phyloP scores from a whole-genome alignment of 2,113 vertebrate species.

The Gracilinanus agilis region DNA sequence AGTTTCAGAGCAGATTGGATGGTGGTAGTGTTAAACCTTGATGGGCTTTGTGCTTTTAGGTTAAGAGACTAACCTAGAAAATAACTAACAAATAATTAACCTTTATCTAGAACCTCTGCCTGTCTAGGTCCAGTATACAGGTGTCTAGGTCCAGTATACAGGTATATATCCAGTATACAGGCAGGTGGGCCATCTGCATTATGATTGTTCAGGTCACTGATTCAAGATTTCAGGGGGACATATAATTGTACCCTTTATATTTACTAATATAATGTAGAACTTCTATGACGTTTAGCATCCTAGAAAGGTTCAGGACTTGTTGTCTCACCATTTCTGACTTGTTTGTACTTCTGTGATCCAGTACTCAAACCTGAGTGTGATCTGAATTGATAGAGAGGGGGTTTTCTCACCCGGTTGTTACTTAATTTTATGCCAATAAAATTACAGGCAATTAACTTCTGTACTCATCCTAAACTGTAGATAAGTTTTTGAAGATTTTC shows the following conservation, averaged over 20 bases:
- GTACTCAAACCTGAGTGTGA: too few relatives aligned
- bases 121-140: not conserved
- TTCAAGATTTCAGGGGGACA: not conserved
- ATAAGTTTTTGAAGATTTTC: too few relatives aligned
- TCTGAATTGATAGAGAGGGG: too few relatives aligned
- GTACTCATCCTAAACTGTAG: too few relatives aligned
- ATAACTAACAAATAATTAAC: not conserved
- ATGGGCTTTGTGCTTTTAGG: not conserved
- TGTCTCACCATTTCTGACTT: not conserved
- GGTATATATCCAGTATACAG: too few relatives aligned
- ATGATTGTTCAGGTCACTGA: not conserved
- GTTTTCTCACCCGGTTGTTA: too few relatives aligned
- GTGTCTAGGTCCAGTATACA: too few relatives aligned
- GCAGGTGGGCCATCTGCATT: not conserved
- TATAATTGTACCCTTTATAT: not conserved
- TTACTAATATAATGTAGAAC: not conserved
- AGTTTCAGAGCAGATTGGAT: not conserved
- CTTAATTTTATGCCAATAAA: too few relatives aligned
- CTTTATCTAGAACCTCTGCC: not conserved
- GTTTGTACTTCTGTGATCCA: not conserved
- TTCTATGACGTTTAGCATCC: not conserved
- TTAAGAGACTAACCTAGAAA: not conserved
- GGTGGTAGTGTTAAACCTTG: not conserved
- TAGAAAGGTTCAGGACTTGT: too few relatives aligned
- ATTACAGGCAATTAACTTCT: too few relatives aligned